Percentiles rank a stretch among this genome's conserved stretches.
These are phyloP conservation scores for Caenorhabditis brenneri DNA, from an alignment of 1,140 invertebrate genomes.

Conservation along the genomic window DNA sequence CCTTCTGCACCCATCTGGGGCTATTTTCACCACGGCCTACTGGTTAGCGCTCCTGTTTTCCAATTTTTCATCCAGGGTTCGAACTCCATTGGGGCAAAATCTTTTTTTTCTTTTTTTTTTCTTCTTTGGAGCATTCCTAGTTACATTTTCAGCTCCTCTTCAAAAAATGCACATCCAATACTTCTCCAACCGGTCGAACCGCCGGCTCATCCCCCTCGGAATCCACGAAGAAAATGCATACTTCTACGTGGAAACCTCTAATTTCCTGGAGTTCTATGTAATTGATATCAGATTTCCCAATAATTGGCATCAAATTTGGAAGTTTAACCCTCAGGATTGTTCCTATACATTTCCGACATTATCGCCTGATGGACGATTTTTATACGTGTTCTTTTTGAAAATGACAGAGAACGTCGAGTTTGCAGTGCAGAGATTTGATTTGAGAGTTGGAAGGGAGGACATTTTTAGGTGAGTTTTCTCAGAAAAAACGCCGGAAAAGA, in stretches of 20 bases:
- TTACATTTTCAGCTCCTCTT: not conserved
- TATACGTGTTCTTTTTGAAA: conserved; percentile 15
- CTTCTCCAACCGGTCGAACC: not conserved
- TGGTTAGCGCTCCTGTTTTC: too few species aligned
- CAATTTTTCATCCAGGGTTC: too few species aligned
- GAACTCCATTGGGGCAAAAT: too few species aligned
- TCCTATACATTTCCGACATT: not conserved
- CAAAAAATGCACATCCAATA: not conserved
- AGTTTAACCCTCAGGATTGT: not conserved
- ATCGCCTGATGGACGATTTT: not conserved
- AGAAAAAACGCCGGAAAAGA: not conserved
- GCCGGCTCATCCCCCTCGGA: not conserved
- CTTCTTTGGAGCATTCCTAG: too few species aligned
- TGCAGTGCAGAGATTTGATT: not conserved
- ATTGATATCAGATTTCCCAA: not conserved
- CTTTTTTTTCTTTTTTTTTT: not conserved
- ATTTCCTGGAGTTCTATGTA: not conserved
- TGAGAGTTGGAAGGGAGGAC: not conserved
- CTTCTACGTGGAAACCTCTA: not conserved
- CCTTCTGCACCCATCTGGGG: too few species aligned
- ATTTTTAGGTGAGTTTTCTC: not conserved
- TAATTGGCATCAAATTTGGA: not conserved
- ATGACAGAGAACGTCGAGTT: not conserved
- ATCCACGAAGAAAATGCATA: not conserved
- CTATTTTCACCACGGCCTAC: too few species aligned